Base-by-base conservation (phyloP, 2,797 vertebrate genomes). In the Harpagifer antarcticus region DNA sequence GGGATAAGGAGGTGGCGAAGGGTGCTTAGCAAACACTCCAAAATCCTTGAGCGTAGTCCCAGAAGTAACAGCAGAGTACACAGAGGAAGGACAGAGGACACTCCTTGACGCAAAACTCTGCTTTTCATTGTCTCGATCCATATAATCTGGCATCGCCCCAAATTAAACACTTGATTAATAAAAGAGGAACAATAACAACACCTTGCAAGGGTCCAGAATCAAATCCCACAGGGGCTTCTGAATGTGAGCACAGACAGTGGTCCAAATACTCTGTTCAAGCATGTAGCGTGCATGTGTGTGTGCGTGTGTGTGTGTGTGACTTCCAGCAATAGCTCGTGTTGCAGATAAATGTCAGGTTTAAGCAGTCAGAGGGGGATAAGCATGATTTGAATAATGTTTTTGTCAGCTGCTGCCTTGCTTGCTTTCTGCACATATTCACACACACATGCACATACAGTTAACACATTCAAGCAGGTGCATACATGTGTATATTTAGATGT, bases 311-410 rank as follows among this genome's bases (percentile, higher is more conserved):
- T 61, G 60, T 33, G 50, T 67, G 49, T 68, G 40, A 8, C 55
- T 69, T 53, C 19, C 72, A 82, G 53, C 53, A 15, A 72, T 55
- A 68, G 68, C 81, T 88, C 72, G 61, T 73, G 68, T 80, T 88
- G 79, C 68, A 76, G 88, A 77, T 85, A 85, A 86, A 88, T 89
- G 88, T 90, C 88, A 88, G 72, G 78, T 86, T 90, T 83, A 65
- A 82, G 82, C 67, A 76, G 78, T 82, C 82, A 72, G 77, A 72
- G 44, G 64, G 72, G 70, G 67, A 84, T 83, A 73, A 88, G 71
- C 75, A 68, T 72, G 73, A 84, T 91, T 82, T 86, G 59, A 88
- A 85, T 88, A 84, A 89, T 82, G 79, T 84, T 78, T 66, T 78
- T 85, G 83, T 88, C 87, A 90, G 86, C 79, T 67, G 45, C 69